phyloP scores from a whole-genome alignment of 2,888 invertebrate species.

The Holacanthella duospinosa region DNA sequence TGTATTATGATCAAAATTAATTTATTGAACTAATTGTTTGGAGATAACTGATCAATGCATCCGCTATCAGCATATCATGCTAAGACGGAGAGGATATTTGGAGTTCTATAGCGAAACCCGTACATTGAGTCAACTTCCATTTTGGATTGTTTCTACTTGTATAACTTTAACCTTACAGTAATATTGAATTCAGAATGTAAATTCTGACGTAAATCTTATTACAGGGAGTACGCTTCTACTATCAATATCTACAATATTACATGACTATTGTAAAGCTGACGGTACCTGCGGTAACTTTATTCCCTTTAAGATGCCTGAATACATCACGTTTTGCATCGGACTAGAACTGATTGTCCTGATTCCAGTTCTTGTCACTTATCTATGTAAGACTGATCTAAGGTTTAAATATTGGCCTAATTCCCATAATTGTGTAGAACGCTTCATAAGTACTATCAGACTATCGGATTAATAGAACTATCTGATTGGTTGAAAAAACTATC shows the following conservation, averaged over 20 bases:
- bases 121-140: conserved; percentile 51
- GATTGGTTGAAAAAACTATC: too few relatives aligned
- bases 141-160: conserved; percentile 50
- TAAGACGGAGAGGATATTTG: conserved; percentile 55
- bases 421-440: too few relatives aligned
- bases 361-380: conserved; percentile 48
- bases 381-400: conserved; percentile 48
- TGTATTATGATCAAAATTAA: not conserved
- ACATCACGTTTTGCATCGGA: conserved; percentile 49
- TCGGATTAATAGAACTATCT: too few relatives aligned
- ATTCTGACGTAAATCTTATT: conserved; percentile 11
- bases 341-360: conserved; percentile 47
- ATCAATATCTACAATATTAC: conserved; percentile 40
- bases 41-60: conserved; percentile 52
- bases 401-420: too few relatives aligned
- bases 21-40: conserved; percentile 21
- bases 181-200: not conserved
- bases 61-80: conserved; percentile 50
- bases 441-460: too few relatives aligned
- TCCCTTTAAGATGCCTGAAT: conserved; percentile 49
- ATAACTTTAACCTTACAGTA: conserved; percentile 16
- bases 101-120: conserved; percentile 56
- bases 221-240: conserved; percentile 50
- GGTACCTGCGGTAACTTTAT: conserved; percentile 47
- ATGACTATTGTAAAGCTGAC: conserved; percentile 44